Conservation (phyloP, 2,113 vertebrate species). For the Deroptyus accipitrinus region DNA sequence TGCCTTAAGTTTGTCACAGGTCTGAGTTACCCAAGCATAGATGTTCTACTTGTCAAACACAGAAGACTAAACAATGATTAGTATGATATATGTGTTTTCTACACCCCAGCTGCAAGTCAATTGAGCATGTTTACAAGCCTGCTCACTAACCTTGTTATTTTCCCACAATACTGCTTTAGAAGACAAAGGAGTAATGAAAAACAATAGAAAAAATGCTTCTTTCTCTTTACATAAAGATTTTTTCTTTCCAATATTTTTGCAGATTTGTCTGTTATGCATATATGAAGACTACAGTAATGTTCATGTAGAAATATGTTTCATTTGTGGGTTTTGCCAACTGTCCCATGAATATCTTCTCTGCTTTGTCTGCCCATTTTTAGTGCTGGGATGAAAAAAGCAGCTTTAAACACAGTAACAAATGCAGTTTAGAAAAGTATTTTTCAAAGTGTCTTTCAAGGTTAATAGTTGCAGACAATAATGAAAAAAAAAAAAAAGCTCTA, state of each 20-base stretch:
- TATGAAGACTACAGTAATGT: neutral
- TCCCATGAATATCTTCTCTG: neutral
- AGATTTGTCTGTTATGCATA: neutral
- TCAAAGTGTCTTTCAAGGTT: neutral
- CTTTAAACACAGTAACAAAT: neutral
- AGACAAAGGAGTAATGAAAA: neutral
- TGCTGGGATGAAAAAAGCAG: neutral
- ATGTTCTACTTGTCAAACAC: neutral
- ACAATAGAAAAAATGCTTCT: neutral
- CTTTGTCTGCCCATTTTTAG: neutral
- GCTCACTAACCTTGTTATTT: neutral
- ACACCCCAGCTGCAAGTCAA: neutral
- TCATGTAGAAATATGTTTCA: neutral
- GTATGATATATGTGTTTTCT: neutral
- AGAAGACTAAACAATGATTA: neutral
- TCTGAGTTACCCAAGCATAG: neutral
- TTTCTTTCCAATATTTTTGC: neutral
- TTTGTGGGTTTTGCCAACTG: neutral
- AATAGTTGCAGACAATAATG: neutral
- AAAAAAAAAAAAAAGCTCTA: neutral
- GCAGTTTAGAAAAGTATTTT: neutral
- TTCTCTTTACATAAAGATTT: neutral
- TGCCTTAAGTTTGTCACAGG: neutral
- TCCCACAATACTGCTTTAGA: neutral
- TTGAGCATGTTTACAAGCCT: neutral